Evolutionary conservation across 1,140 invertebrate genomes (phyloP), one percentile per base, ranked within the genome.

Genomic region (Temnothorax curvispinosus): DNA sequence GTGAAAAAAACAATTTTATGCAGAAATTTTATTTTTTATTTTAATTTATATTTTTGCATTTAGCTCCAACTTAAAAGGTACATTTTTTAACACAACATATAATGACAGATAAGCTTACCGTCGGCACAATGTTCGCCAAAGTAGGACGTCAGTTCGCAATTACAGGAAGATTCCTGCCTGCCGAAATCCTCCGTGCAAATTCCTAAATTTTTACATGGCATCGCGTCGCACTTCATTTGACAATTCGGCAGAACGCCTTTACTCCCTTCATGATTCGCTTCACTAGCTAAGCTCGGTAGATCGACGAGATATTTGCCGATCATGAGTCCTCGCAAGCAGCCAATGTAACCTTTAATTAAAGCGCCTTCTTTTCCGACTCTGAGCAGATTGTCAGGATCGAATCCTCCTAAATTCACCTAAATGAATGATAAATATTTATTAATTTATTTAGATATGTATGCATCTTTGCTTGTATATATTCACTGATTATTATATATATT

Each of bases 181-280:
- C 97, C 97, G 93, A 99, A 99, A 93, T 98, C 97, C 94, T 99
- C 98, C 9, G 97, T 97, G 92, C 98, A 99, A 27, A 97, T 96
- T 0, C 98, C 98, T 8, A 97, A 96, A 94, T 99, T 98, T 91
- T 98, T 97, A 92, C 98, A 99, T 0, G 98, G 98, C 72, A 97
- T 96, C 0, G 96, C 96, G 87, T 98, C 98, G 93, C 98, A 99
- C 91, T 98, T 98, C 97, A 98, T 98, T 88, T 97, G 97, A 95
- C 98, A 99, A 87, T 97, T 97, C 2, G 97, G 96, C 21, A 98
- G 94, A 0, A 98, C 97, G 6, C 97, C 98, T 93, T 96, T 96
- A 84, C 96, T 96, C 96, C 97, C 97, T 95, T 97, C 96, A 93
- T 97, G 96, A 94, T 97, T 97, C 89, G 97, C 96, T 92, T 97